Evolutionary conservation across 35 echinoderm and acorn worm genomes (phyloP).

Genomic region (Heliocidaris erythrogramma): DNA sequence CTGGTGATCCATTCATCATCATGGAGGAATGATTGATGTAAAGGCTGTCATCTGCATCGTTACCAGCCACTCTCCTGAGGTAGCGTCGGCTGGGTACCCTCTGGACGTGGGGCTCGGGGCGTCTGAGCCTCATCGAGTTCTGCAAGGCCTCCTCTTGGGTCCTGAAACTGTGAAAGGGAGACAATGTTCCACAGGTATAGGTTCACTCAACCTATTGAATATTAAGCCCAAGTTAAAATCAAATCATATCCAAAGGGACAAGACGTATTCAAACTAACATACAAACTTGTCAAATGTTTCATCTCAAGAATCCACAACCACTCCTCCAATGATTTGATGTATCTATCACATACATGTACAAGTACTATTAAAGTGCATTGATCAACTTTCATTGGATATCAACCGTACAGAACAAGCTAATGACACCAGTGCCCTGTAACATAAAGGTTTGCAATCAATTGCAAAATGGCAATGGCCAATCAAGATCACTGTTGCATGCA

Average conservation of each 20-base stretch:
- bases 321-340: too few species aligned
- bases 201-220: not conserved
- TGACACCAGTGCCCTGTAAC: too few species aligned
- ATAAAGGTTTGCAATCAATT: too few species aligned
- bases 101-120: conserved; percentile 78
- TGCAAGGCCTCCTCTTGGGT: conserved; percentile 87
- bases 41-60: conserved; percentile 10
- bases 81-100: conserved; percentile 79
- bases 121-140: conserved; percentile 58
- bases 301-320: too few species aligned
- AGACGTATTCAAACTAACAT: not conserved
- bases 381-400: too few species aligned
- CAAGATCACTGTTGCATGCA: too few species aligned
- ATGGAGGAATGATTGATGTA: conserved; percentile 37
- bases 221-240: too few species aligned
- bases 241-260: not conserved
- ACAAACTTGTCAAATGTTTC: not conserved
- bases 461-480: too few species aligned
- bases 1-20: conserved; percentile 24
- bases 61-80: conserved; percentile 50
- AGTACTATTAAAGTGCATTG: too few species aligned
- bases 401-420: too few species aligned
- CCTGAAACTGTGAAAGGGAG: conserved; percentile 57
- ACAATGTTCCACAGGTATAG: not conserved
- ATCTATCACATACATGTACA: too few species aligned